Evolutionary conservation across 2,797 vertebrate species (phyloP), one percentile per base, ranked within the genome.

Genomic region (Ataeniobius toweri): DNA sequence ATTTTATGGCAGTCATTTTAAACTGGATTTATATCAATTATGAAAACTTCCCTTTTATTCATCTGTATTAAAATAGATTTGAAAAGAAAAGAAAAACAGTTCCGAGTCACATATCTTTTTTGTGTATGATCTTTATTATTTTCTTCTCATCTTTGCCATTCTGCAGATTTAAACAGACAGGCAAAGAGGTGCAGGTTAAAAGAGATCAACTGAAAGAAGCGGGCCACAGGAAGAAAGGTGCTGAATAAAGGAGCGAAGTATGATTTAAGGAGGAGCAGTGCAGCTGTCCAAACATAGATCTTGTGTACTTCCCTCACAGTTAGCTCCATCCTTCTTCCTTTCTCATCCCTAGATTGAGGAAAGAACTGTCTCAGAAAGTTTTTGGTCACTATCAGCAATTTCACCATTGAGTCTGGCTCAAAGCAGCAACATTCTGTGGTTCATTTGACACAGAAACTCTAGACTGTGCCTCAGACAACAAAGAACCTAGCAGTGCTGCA

Each of bases 281-380:
- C 96, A 97, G 96, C 96, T 97, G 97, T 96, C 93, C 95, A 97
- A 97, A 97, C 93, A 97, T 88, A 79, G 83, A 51, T 51, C 84
- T 92, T 92, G 89, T 92, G 94, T 96, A 96, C 94, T 96, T 93
- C 94, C 87, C n/a, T 69, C 71, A 50, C 12, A 77, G 31, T 72
- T 56, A 77, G 55, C 75, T 83, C 72, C 67, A 68, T 80, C 70
- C 73, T 76, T 26, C 68, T 76, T n/a, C 71, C 48, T 65, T 28
- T 59, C 74, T 65, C 58, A 13, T n/a, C 63, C 31, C 71, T 39
- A 63, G 26, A 48, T 48, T 75, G 50, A 71, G 12, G 24, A 58
- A 1, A 3, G 26, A 59, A 14, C 51, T 41, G 31, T 36, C 24
- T 65, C 39, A 10, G 22, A 59, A 13, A 44, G 7, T 61, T 76